Base-by-base conservation (phyloP, 2,888 invertebrate species). In the Entomobrya multifasciata region DNA sequence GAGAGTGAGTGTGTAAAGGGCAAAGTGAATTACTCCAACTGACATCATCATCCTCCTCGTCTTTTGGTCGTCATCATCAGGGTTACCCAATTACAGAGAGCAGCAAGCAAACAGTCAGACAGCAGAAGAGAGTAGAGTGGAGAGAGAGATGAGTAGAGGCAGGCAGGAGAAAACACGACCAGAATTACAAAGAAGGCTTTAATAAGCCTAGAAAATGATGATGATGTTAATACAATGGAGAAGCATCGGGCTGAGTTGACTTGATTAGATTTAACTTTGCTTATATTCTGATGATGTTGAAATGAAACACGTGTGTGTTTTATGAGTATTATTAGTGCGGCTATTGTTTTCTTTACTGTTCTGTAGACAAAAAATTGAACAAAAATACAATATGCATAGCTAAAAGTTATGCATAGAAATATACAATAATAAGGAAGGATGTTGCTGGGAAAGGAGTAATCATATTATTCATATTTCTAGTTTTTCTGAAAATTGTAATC, bases 11-110 rank as follows among this genome's bases (percentile, higher is more conserved):
- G 57, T 36, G 57, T 65, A 80, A 65, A 62, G 67, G 67, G 67
- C 67, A 67, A 80, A 67, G 79, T 67, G 67, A 67, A 67, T 78
- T 65, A 49, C 78, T 44, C 22, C 22, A 62, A 65, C 62, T 65
- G 62, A 80, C 67, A 72, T 81, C 72, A 47, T 49, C 81, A 44
- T 44, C n/a, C 52, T 44, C n/a, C 52, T 49, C 44, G 41, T 67
- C 44, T 49, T 13, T 52, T 17, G 36, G 52, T 52, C 74, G 74
- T 74, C 52, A 74, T 74, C 74, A 74, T 74, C 55, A 20, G 74
- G 41, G 74, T 74, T 74, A 22, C 20, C 52, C 55, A 74, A 74
- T 74, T 74, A 74, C 55, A 74, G 36, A 55, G 52, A 36, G 74
- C 74, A 17, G 44, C 15, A 10, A 67, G 41, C 20, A 57, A 13